These are phyloP conservation scores for Papilio glaucus DNA, from an alignment of 1,140 invertebrate genomes.

Conservation along the genomic window DNA sequence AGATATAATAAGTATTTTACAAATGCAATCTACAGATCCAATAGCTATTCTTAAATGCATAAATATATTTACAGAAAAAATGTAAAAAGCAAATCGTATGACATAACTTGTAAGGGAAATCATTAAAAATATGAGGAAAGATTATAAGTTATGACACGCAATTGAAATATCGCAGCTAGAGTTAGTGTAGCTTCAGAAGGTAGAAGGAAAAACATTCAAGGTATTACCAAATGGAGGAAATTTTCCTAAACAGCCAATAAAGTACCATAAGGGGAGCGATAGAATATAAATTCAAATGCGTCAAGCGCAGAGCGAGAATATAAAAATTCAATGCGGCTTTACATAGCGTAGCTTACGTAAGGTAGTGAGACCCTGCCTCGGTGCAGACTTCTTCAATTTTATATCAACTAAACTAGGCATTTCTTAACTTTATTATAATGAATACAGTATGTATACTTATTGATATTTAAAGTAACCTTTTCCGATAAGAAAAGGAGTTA, in stretches of 20 bases:
- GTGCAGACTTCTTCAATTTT: not conserved
- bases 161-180: not conserved
- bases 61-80: not conserved
- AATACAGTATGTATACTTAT: no score
- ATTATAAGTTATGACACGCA: not conserved
- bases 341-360: constrained; percentile 63
- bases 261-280: constrained; percentile 53
- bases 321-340: constrained; percentile 70
- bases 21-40: no score
- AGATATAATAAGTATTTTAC: no score
- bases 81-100: not conserved
- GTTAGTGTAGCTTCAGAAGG: not conserved
- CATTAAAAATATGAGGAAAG: not conserved
- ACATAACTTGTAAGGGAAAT: no score
- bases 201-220: not conserved
- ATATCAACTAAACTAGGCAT: not conserved
- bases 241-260: constrained; percentile 44
- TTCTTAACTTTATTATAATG: no score
- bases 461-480: no score
- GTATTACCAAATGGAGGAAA: constrained; percentile 29
- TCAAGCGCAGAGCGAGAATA: constrained; percentile 49
- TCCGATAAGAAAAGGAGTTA: no score
- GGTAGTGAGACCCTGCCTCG: constrained; percentile 32
- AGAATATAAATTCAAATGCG: constrained; percentile 61
- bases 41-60: no score